Evolutionary conservation across 1,140 invertebrate genomes (phyloP).

Genomic region (Thereuonema tuberculata): DNA sequence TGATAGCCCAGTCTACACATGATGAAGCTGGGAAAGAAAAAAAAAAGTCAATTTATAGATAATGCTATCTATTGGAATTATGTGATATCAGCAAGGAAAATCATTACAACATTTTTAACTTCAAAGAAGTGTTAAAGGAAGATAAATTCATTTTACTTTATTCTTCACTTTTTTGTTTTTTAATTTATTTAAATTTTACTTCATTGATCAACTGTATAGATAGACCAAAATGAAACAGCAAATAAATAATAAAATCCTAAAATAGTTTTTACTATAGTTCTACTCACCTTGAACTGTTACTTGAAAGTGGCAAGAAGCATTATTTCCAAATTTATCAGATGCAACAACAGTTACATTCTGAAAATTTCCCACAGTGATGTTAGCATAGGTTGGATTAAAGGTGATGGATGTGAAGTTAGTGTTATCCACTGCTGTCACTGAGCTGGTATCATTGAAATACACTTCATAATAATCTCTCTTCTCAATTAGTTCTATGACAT

Average conservation of each 20-base stretch:
- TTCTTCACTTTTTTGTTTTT: too few species aligned
- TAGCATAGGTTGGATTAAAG: conserved; percentile 70
- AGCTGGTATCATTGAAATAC: conserved; percentile 81
- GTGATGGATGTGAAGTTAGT: conserved; percentile 59
- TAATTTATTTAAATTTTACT: too few species aligned
- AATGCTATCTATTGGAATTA: too few species aligned
- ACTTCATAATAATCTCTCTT: conserved; percentile 77
- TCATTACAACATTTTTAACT: too few species aligned
- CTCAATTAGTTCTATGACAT: conserved; percentile 81
- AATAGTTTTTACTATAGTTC: too few species aligned
- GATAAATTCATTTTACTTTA: too few species aligned
- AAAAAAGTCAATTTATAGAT: conserved; percentile 1
- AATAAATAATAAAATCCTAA: too few species aligned
- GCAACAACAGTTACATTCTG: conserved; percentile 89
- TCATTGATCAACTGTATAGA: too few species aligned
- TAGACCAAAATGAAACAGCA: too few species aligned
- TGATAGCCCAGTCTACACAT: conserved; percentile 86
- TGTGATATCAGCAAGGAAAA: too few species aligned
- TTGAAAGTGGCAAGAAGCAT: conserved; percentile 85
- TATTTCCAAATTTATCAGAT: conserved; percentile 74
- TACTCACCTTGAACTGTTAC: conserved; percentile 37
- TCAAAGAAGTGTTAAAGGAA: too few species aligned
- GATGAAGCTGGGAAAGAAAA: conserved; percentile 49
- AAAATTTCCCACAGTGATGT: conserved; percentile 76
- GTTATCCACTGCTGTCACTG: conserved; percentile 75